Conservation (phyloP, 2,113 vertebrate genomes). For the Paramisgurnus dabryanus region DNA sequence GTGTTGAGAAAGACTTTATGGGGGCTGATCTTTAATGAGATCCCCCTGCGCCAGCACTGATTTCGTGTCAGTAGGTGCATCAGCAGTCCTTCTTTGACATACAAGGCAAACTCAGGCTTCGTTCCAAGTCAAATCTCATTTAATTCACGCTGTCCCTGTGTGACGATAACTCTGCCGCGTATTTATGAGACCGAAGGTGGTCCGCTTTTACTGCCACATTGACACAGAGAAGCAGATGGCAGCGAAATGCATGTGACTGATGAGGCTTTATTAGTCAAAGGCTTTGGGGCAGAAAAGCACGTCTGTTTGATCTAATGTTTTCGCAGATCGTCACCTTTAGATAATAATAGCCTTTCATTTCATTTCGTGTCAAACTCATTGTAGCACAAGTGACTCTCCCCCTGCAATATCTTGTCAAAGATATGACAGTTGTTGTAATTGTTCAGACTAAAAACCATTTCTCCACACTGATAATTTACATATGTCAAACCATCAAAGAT, state of each 20-base stretch:
- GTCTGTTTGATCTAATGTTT: constrained; percentile 21
- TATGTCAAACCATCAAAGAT: not conserved
- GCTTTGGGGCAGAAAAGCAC: constrained; percentile 14
- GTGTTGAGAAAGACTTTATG: constrained; percentile 21
- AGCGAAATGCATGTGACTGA: constrained; percentile 59
- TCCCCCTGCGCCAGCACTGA: constrained; percentile 5
- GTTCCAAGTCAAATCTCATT: constrained; percentile 43
- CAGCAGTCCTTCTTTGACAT: constrained; percentile 5
- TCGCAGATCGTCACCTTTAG: constrained; percentile 14
- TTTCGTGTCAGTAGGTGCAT: constrained; percentile 12
- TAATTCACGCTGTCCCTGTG: constrained; percentile 33
- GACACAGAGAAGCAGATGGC: constrained; percentile 70
- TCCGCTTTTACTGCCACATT: constrained; percentile 62
- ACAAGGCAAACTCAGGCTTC: not conserved
- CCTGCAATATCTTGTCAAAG: not conserved
- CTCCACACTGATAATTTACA: not conserved
- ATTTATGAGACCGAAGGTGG: constrained; percentile 68
- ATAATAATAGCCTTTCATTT: constrained; percentile 22
- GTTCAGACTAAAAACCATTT: not conserved
- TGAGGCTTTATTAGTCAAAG: constrained; percentile 53
- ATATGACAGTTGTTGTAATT: constrained; percentile 6
- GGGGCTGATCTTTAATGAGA: constrained; percentile 27
- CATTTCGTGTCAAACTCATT: not conserved
- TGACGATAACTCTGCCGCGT: constrained; percentile 70
- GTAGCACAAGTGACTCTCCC: not conserved